Conservation (phyloP, 2,797 vertebrate species). For the Clamator glandarius region DNA sequence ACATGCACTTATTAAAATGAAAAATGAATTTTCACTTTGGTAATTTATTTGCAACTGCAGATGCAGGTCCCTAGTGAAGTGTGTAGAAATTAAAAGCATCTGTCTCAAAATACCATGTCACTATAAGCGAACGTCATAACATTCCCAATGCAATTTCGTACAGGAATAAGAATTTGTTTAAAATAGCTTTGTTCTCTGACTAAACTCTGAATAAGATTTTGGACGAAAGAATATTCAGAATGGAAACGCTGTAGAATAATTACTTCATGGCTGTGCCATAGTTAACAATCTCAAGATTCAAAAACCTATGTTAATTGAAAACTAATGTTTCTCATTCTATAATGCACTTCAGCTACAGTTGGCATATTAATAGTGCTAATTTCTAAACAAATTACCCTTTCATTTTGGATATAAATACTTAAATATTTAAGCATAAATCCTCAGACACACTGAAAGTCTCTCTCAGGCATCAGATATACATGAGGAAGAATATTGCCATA, state of each 20-base stretch:
- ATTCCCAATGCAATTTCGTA: not conserved
- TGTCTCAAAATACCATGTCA: not conserved
- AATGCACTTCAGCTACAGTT: not conserved
- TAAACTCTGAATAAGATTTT: constrained; percentile 17
- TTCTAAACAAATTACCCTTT: not conserved
- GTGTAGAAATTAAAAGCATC: constrained; percentile 1
- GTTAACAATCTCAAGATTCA: not conserved
- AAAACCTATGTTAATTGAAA: not conserved
- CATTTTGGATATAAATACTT: not conserved
- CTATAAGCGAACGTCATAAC: not conserved
- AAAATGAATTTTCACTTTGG: constrained; percentile 1
- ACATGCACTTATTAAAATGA: not conserved
- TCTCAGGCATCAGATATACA: not conserved
- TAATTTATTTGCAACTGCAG: not conserved
- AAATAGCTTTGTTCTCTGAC: not conserved
- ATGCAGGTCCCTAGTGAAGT: not conserved
- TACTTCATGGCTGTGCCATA: not conserved
- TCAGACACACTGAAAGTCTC: not conserved
- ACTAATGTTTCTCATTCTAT: not conserved
- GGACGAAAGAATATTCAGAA: not conserved
- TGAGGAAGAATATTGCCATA: not conserved
- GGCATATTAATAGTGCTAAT: not conserved
- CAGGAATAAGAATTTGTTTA: not conserved
- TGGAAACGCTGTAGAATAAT: not conserved
- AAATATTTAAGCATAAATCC: not conserved